phyloP scores from a whole-genome alignment of 2,888 invertebrate species.

The Ochropleura plecta region DNA sequence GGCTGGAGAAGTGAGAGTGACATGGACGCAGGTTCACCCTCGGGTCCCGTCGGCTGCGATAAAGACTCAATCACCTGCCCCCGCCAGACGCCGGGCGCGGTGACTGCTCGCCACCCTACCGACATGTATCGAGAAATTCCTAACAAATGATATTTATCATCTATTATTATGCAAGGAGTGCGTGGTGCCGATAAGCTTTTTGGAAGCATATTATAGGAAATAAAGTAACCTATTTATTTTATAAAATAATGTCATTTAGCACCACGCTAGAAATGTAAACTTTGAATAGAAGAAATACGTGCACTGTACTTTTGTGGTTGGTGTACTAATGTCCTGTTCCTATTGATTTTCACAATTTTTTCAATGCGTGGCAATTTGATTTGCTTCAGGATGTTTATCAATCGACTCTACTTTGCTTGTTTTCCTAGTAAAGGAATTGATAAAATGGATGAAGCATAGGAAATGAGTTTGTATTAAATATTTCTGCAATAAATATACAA shows the following conservation, averaged over 20 bases:
- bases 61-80: slow-evolving; percentile 85
- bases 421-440: slow-evolving; percentile 18
- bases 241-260: not conserved
- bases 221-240: slow-evolving; percentile 10
- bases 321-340: not conserved
- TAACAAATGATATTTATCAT: slow-evolving; percentile 78
- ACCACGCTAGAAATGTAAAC: not conserved
- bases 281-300: not conserved
- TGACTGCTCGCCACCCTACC: slow-evolving; percentile 70
- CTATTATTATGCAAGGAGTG: slow-evolving; percentile 77
- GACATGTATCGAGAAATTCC: slow-evolving; percentile 71
- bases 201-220: slow-evolving; percentile 3
- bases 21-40: slow-evolving; percentile 78
- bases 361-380: slow-evolving; percentile 9
- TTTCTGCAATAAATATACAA: not conserved
- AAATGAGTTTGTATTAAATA: not conserved
- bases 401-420: slow-evolving; percentile 11
- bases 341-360: not conserved
- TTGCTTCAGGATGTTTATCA: slow-evolving; percentile 24
- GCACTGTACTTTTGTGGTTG: not conserved
- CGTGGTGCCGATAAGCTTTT: slow-evolving; percentile 72
- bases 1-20: slow-evolving; percentile 78
- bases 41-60: slow-evolving; percentile 74
- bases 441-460: not conserved
- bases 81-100: slow-evolving; percentile 74